A percentile compares a stretch with the other conserved stretches of the same genome.
phyloP scores from a whole-genome alignment of 2,113 vertebrate species.

The Arenaria interpres region DNA sequence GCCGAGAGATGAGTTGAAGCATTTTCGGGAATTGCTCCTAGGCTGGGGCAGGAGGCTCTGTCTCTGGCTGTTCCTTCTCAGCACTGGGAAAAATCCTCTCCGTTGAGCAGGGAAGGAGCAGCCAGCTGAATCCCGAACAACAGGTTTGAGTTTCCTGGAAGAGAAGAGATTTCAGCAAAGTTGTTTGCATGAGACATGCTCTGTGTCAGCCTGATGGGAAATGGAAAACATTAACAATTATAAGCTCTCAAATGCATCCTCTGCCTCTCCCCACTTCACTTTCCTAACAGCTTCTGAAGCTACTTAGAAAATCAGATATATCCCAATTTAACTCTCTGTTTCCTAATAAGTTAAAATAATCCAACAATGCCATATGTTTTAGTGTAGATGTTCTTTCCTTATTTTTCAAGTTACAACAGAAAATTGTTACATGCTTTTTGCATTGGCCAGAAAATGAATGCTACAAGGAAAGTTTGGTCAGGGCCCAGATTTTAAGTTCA shows the following conservation, averaged over 20 bases:
- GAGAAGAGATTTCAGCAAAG: neutral
- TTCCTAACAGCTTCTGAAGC: neutral
- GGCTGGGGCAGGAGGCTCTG: neutral
- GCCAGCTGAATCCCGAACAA: neutral
- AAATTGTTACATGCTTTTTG: neutral
- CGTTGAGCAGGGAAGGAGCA: neutral
- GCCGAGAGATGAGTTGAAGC: neutral
- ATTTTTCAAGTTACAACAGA: neutral
- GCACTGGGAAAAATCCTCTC: neutral
- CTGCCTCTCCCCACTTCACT: neutral
- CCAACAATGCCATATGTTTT: neutral
- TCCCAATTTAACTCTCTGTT: neutral
- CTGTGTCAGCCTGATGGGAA: slow-evolving; percentile 48
- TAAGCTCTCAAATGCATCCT: neutral
- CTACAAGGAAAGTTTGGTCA: neutral
- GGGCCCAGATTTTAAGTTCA: neutral
- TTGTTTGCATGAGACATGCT: neutral
- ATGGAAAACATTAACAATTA: slow-evolving; percentile 25
- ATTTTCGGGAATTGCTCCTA: accelerated
- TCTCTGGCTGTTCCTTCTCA: neutral
- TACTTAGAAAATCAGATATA: neutral
- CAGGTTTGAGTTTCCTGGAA: slow-evolving; percentile 30
- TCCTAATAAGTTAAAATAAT: neutral
- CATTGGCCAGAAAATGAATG: neutral
- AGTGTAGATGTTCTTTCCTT: neutral